A percentile compares a stretch with the other conserved stretches of the same genome.
Evolutionary conservation across 2,797 vertebrate species (phyloP).

Genomic region (Hozukius guyotensis): DNA sequence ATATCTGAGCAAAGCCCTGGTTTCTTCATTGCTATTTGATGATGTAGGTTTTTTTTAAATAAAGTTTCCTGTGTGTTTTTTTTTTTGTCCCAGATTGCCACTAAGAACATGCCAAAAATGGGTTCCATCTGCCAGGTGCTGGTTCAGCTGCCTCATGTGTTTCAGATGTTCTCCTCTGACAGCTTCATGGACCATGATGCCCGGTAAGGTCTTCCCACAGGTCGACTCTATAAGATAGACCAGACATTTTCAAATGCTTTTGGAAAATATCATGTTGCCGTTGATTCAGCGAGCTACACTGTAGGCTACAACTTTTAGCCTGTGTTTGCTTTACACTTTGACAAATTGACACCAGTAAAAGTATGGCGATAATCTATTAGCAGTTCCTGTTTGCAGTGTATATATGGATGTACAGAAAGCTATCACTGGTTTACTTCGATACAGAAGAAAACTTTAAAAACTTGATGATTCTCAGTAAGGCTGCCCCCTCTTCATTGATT

Average conservation of each 20-base stretch:
- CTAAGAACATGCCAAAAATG: conserved; percentile 85
- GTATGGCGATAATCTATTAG: not conserved
- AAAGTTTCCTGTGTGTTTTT: not conserved
- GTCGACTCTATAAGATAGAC: not conserved
- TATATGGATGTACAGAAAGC: not conserved
- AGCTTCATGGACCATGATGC: conserved; percentile 86
- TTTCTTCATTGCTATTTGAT: not conserved
- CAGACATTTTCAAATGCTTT: not conserved
- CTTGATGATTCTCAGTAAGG: too few relatives aligned
- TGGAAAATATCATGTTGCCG: not conserved
- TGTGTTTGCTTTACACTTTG: not conserved
- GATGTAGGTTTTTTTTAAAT: not conserved
- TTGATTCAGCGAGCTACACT: not conserved
- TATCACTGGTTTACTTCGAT: not conserved
- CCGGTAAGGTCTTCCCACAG: conserved; percentile 79
- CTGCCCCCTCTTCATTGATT: too few relatives aligned
- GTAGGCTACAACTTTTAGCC: not conserved
- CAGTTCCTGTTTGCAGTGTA: too few relatives aligned
- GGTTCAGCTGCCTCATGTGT: conserved; percentile 95
- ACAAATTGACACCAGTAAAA: not conserved
- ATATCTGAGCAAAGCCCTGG: not conserved
- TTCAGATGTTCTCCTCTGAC: conserved; percentile 89
- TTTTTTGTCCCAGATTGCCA: conserved; percentile 77
- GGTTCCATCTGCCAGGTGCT: conserved; percentile 93
- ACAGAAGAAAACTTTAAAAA: too few relatives aligned